Conservation (phyloP, 2,113 vertebrate genomes). For the Amphiprion ocellaris region DNA sequence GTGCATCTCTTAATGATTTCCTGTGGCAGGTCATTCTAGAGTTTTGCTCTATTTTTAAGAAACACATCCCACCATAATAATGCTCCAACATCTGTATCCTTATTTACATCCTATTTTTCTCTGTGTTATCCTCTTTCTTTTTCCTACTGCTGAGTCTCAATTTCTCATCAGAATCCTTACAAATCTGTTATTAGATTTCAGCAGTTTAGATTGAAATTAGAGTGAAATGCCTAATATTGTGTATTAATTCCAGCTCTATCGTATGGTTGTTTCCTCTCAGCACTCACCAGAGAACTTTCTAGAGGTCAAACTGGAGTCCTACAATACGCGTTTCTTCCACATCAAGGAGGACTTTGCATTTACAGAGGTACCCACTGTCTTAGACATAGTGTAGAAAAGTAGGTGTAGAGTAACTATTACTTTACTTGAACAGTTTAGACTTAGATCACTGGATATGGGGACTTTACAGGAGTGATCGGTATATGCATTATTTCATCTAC, state of each 20-base stretch:
- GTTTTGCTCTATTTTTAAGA: too few species aligned
- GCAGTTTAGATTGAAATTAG: not conserved
- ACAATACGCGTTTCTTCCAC: conserved; percentile 91
- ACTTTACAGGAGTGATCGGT: too few species aligned
- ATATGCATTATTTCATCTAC: too few species aligned
- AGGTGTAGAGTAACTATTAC: not conserved
- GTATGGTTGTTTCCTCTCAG: conserved; percentile 67
- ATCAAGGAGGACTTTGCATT: conserved; percentile 93
- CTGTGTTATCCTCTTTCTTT: not conserved
- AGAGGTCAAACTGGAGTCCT: conserved; percentile 93
- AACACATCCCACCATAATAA: not conserved
- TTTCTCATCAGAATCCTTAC: not conserved
- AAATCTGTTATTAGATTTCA: not conserved
- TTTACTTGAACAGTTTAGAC: not conserved
- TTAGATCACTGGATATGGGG: not conserved
- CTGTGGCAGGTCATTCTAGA: too few species aligned
- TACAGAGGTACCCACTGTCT: conserved; percentile 83
- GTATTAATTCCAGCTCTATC: conserved; percentile 1
- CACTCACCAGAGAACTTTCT: conserved; percentile 89
- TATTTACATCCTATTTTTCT: not conserved
- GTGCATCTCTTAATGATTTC: too few species aligned
- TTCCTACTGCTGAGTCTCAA: not conserved
- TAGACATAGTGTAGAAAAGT: not conserved
- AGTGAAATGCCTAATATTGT: conserved; percentile 2
- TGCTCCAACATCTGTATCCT: not conserved